Conservation (phyloP, 2,888 invertebrate genomes). For the Agrenia bidenticulata region DNA sequence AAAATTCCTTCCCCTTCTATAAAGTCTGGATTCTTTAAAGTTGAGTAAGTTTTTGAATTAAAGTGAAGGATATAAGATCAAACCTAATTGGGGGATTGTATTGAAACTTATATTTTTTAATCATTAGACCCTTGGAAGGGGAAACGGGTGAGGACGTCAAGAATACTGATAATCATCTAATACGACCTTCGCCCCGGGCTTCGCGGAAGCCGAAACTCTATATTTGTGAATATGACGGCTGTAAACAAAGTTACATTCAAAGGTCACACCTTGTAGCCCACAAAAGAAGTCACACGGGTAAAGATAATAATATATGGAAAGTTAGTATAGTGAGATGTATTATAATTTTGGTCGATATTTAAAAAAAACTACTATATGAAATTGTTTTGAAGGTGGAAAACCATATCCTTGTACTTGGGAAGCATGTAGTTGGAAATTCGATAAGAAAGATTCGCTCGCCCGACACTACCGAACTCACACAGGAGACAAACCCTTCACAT, state of each 20-base stretch:
- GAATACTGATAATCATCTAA: neutral
- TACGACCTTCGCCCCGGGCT: constrained; percentile 8
- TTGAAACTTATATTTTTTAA: no score
- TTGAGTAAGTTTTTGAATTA: no score
- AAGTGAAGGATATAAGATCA: no score
- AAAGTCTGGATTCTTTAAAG: constrained; percentile 6
- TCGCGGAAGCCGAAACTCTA: constrained; percentile 17
- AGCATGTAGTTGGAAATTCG: constrained; percentile 18
- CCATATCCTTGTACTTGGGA: constrained; percentile 17
- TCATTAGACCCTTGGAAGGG: neutral
- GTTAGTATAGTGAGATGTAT: neutral
- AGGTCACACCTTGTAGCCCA: constrained; percentile 19
- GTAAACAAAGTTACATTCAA: constrained; percentile 15
- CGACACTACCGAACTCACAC: constrained; percentile 16
- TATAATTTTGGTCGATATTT: no score
- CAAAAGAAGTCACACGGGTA: constrained; percentile 17
- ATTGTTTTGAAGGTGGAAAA: no score
- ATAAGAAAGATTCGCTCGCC: constrained; percentile 9
- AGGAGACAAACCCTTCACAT: constrained; percentile 16
- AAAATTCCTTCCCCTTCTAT: neutral
- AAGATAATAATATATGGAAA: neutral
- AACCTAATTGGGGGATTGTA: no score
- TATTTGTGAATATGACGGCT: constrained; percentile 15
- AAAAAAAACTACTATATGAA: no score
- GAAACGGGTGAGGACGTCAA: neutral